These are phyloP conservation scores for Coccyzus lansbergi DNA, from an alignment of 2,797 vertebrate species.

Conservation along the genomic window DNA sequence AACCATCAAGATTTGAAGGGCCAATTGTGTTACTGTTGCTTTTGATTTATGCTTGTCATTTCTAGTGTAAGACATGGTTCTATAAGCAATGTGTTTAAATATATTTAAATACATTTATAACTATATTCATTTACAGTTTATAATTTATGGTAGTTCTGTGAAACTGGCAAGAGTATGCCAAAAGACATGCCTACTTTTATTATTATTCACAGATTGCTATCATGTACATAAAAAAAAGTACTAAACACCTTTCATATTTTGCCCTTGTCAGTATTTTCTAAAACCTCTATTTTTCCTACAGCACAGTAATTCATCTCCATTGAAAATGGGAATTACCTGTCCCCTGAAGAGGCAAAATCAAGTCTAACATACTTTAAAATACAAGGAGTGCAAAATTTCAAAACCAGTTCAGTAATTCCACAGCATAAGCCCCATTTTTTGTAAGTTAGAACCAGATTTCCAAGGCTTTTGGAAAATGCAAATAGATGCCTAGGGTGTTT, in stretches of 20 bases:
- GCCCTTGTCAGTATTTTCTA: background rate
- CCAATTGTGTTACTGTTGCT: background rate
- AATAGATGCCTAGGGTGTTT: slow-evolving; percentile 38
- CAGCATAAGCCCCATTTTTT: slow-evolving; percentile 34
- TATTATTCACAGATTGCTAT: background rate
- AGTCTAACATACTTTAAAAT: slow-evolving; percentile 4
- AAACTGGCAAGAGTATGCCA: background rate
- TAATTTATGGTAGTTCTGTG: background rate
- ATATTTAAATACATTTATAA: background rate
- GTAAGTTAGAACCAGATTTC: slow-evolving; percentile 29
- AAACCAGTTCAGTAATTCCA: background rate
- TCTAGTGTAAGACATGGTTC: background rate
- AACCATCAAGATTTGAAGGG: background rate
- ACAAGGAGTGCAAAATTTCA: slow-evolving; percentile 8
- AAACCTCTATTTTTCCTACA: background rate
- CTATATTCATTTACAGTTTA: background rate
- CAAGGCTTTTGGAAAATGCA: slow-evolving; percentile 48
- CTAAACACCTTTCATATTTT: background rate
- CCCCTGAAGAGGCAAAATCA: slow-evolving; percentile 22
- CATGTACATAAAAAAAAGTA: background rate
- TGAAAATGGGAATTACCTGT: background rate
- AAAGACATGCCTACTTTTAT: background rate
- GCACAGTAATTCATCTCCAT: background rate
- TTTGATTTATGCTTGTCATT: background rate
- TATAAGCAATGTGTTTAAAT: background rate